Conservation (phyloP, 2,888 invertebrate genomes). For the Caenorhabditis drosophilae region DNA sequence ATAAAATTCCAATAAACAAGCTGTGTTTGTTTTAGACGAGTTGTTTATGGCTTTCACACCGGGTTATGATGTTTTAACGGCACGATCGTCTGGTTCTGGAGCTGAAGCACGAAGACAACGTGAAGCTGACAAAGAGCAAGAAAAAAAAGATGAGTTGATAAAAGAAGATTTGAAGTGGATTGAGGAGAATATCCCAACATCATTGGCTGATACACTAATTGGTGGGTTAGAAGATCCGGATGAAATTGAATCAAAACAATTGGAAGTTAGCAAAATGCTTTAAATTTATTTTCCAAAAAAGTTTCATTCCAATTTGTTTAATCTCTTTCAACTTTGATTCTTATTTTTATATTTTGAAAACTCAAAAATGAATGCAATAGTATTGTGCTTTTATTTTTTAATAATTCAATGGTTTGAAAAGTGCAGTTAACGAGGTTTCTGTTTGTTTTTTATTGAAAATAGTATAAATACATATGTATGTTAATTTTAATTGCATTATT, state of each 20-base stretch:
- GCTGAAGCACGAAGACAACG: conserved; percentile 37
- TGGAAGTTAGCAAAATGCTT: conserved; percentile 67
- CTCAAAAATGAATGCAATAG: no score
- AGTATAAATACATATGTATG: no score
- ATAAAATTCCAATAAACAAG: no score
- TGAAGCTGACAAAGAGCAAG: conserved; percentile 36
- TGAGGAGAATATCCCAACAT: conserved; percentile 87
- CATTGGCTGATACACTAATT: conserved; percentile 75
- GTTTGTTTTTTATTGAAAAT: no score
- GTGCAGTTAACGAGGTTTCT: no score
- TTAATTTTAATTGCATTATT: no score
- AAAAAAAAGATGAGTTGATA: conserved; percentile 47
- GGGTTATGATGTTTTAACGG: conserved; percentile 47
- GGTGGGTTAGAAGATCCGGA: conserved; percentile 58
- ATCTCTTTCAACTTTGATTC: no score
- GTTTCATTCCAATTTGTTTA: no score
- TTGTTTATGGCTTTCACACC: conserved; percentile 51
- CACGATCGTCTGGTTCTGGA: conserved; percentile 40
- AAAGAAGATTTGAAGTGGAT: conserved; percentile 85
- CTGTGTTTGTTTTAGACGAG: conserved; percentile 48
- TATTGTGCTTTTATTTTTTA: no score
- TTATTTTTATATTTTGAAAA: no score
- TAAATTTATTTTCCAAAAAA: no score
- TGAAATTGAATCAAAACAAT: conserved; percentile 59
- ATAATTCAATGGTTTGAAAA: no score